Percentiles rank a stretch among this genome's conserved stretches.
These are phyloP conservation scores for Leptonema lineaticorne DNA, from an alignment of 1,140 invertebrate genomes.

Conservation along the genomic window DNA sequence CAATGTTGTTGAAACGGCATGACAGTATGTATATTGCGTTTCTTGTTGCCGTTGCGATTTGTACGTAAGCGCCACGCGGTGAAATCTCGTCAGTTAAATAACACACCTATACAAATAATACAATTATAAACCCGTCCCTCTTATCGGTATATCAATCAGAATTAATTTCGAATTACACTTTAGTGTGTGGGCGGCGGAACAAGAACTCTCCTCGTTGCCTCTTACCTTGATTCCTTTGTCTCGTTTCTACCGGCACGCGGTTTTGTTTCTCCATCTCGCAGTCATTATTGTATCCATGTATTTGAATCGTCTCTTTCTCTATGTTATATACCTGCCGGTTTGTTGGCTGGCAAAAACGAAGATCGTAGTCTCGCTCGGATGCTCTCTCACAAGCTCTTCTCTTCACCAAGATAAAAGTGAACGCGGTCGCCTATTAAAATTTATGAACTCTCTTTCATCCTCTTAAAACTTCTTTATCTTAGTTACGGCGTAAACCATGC, in stretches of 20 bases:
- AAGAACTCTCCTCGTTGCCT: neutral
- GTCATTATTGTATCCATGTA: no score
- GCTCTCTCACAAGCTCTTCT: neutral
- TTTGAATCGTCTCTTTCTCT: neutral
- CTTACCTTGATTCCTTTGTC: constrained; percentile 4
- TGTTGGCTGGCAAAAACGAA: neutral
- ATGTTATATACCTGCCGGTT: constrained; percentile 14
- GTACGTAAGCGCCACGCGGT: neutral
- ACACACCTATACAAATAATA: constrained; percentile 31
- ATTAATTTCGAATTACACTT: constrained; percentile 30
- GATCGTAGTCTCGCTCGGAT: constrained; percentile 2
- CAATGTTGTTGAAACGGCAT: constrained; percentile 15
- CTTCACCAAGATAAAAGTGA: constrained; percentile 20
- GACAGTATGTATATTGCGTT: constrained; percentile 15
- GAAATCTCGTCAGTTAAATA: constrained; percentile 24
- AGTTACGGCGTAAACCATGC: neutral
- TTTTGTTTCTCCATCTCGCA: no score
- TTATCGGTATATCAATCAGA: constrained; percentile 30
- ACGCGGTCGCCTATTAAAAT: constrained; percentile 23
- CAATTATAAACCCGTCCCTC: constrained; percentile 28
- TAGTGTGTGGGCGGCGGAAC: constrained; percentile 24
- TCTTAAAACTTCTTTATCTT: constrained; percentile 20
- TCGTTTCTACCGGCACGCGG: no score
- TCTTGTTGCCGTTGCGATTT: constrained; percentile 23
- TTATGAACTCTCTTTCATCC: constrained; percentile 26